phyloP scores from a whole-genome alignment of 2,888 invertebrate genomes.

The Smittia aterrima region DNA sequence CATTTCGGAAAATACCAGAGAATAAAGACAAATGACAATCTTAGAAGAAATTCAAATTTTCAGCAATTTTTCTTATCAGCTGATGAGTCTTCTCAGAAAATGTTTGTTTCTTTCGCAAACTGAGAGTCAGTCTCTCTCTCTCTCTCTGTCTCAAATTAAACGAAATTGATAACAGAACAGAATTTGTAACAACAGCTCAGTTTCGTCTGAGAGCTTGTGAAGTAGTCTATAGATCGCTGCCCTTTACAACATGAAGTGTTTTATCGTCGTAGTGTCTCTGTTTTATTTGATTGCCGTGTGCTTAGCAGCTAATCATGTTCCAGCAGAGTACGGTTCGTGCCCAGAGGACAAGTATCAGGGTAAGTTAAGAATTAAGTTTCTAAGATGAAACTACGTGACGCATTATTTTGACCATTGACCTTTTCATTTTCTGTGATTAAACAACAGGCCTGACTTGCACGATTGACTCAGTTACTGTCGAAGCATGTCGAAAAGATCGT shows the following conservation, averaged over 20 bases:
- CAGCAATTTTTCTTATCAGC: too few relatives aligned
- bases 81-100: too few relatives aligned
- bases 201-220: neutral
- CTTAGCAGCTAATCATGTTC: neutral
- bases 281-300: neutral
- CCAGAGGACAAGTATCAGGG: slow-evolving; percentile 2
- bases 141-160: too few relatives aligned
- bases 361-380: neutral
- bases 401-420: neutral
- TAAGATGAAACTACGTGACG: neutral
- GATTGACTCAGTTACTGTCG: slow-evolving; percentile 57
- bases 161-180: neutral
- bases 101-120: neutral
- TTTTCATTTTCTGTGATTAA: neutral
- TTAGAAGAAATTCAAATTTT: too few relatives aligned
- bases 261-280: neutral
- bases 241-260: neutral
- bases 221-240: neutral
- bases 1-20: neutral
- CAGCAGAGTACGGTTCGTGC: slow-evolving; percentile 11
- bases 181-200: neutral
- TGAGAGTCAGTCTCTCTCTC: too few relatives aligned
- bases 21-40: neutral
- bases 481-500: slow-evolving; percentile 58
- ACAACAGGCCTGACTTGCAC: slow-evolving; percentile 50